phyloP scores from a whole-genome alignment of 2,113 vertebrate genomes.

The Neolamprologus sp. region DNA sequence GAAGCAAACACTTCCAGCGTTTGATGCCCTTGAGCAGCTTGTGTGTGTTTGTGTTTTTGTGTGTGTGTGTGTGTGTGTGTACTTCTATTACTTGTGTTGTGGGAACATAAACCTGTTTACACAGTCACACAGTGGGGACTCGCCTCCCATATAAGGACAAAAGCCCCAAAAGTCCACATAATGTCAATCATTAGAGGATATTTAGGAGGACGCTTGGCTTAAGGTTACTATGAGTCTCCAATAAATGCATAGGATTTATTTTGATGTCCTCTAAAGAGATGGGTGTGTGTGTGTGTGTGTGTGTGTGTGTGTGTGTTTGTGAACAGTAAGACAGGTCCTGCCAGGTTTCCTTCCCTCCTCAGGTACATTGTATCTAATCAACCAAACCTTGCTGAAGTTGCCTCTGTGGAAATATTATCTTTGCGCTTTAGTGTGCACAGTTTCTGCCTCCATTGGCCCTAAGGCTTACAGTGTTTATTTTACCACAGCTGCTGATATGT shows the following conservation, averaged over 20 bases:
- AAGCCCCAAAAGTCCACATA: not conserved
- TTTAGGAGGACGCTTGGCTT: not conserved
- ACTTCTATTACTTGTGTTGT: not conserved
- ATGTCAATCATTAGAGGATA: not conserved
- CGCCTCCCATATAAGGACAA: not conserved
- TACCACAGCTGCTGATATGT: conserved; percentile 47
- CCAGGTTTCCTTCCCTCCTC: conserved; percentile 40
- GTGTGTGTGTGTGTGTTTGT: not conserved
- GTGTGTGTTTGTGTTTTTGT: not conserved
- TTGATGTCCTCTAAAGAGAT: not conserved
- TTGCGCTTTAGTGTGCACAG: conserved; percentile 49
- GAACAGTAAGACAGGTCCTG: not conserved
- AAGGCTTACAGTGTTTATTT: conserved; percentile 55
- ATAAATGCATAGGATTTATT: not conserved
- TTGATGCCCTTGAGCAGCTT: conserved; percentile 56
- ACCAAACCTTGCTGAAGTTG: conserved; percentile 33
- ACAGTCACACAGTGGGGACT: not conserved
- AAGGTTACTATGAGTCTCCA: not conserved
- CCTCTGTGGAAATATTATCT: conserved; percentile 59
- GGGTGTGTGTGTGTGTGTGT: not conserved
- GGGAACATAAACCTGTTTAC: not conserved
- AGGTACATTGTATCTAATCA: conserved; percentile 63
- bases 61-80: conserved; percentile 6
- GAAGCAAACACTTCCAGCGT: not conserved
- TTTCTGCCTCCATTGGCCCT: conserved; percentile 42